phyloP scores from a whole-genome alignment of 2,113 vertebrate species.

The Pangasianodon gigas region DNA sequence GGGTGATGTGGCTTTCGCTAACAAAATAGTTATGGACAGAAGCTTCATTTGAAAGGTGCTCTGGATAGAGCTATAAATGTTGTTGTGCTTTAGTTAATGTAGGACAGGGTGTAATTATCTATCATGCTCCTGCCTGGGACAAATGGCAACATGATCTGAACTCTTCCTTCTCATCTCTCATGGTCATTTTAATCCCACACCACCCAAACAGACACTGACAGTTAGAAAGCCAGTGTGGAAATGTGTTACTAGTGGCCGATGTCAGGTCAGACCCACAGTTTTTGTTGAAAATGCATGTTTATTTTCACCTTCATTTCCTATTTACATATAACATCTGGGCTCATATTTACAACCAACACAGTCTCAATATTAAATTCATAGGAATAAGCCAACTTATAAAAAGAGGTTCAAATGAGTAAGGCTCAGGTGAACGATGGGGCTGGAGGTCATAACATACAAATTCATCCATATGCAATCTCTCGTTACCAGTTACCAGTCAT shows the following conservation, averaged over 20 bases:
- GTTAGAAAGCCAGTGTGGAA: constrained; percentile 20
- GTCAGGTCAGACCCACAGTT: not conserved
- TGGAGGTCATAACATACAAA: not conserved
- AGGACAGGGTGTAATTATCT: constrained; percentile 28
- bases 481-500: not conserved
- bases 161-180: constrained; percentile 10
- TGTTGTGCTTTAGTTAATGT: constrained; percentile 29
- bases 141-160: constrained; percentile 45
- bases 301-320: not conserved
- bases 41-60: not conserved
- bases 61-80: not conserved
- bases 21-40: not conserved
- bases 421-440: not conserved
- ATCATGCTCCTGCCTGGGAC: constrained; percentile 13
- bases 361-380: not conserved
- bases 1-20: not conserved
- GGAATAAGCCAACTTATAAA: not conserved
- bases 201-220: not conserved
- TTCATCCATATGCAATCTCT: not conserved
- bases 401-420: not conserved
- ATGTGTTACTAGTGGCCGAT: constrained; percentile 8
- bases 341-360: not conserved
- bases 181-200: constrained; percentile 2
- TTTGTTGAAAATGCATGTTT: not conserved
- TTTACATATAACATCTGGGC: not conserved